phyloP scores from a whole-genome alignment of 2,888 invertebrate species.

The Synergus itoensis region DNA sequence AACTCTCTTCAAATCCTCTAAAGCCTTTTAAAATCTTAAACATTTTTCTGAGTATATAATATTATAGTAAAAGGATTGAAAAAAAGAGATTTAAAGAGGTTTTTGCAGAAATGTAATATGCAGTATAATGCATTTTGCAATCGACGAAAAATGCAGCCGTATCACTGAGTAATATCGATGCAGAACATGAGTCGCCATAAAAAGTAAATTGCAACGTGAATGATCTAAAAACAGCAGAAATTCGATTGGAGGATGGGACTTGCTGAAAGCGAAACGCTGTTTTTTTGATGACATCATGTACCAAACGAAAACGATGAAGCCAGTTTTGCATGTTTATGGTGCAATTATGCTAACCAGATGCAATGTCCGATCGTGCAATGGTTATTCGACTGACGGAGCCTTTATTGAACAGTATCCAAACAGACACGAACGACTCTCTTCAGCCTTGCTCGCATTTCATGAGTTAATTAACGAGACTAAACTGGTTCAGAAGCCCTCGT shows the following conservation, averaged over 20 bases:
- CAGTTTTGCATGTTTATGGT: constrained; percentile 39
- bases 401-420: constrained; percentile 12
- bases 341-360: constrained; percentile 37
- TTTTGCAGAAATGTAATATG: constrained; percentile 4
- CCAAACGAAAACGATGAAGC: constrained; percentile 33
- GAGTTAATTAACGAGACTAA: constrained; percentile 37
- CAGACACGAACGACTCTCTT: constrained; percentile 11
- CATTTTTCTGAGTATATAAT: too few relatives aligned
- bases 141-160: constrained; percentile 21
- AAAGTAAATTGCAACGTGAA: constrained; percentile 22
- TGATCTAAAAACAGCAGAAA: constrained; percentile 36
- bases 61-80: too few relatives aligned
- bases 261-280: constrained; percentile 37
- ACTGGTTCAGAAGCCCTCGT: constrained; percentile 21
- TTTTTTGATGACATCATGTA: constrained; percentile 37
- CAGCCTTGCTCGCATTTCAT: constrained; percentile 34
- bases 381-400: constrained; percentile 20
- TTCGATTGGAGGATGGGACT: constrained; percentile 22
- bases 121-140: not conserved
- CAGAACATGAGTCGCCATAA: constrained; percentile 18
- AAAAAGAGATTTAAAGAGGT: not conserved
- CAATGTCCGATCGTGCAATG: constrained; percentile 29
- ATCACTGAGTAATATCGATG: constrained; percentile 24
- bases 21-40: too few relatives aligned
- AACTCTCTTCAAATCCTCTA: too few relatives aligned